Percentiles rank a stretch among this genome's conserved stretches.
Evolutionary conservation across 2,888 invertebrate species (phyloP).

Genomic region (Xestia c-nigrum): DNA sequence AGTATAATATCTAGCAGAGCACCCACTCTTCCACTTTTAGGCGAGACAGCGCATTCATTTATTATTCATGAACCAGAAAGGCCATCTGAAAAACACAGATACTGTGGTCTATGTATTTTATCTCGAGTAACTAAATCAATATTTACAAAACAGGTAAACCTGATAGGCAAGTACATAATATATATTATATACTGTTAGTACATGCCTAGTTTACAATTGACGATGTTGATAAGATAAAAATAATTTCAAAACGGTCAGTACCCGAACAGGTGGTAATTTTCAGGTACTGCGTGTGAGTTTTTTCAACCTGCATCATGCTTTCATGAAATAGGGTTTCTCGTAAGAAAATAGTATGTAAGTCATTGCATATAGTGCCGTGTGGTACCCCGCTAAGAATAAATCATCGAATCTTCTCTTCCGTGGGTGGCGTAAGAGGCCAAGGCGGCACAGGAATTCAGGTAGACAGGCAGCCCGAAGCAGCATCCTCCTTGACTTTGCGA

Average conservation of each 20-base stretch:
- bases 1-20: conserved; percentile 7
- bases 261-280: conserved; percentile 14
- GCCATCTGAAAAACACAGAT: background rate
- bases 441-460: conserved; percentile 55
- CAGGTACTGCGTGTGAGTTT: conserved; percentile 6
- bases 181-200: conserved; percentile 1
- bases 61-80: conserved; percentile 38
- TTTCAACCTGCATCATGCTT: background rate
- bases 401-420: conserved; percentile 35
- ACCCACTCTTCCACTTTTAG: conserved; percentile 40
- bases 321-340: background rate
- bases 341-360: conserved; percentile 31
- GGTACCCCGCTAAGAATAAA: conserved; percentile 42
- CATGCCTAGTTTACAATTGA: conserved; percentile 42
- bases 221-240: conserved; percentile 60
- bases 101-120: conserved; percentile 40
- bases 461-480: conserved; percentile 38
- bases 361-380: conserved; percentile 38
- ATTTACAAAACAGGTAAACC: conserved; percentile 44
- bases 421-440: conserved; percentile 26
- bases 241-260: conserved; percentile 43
- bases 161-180: conserved; percentile 39
- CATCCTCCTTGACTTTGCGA: conserved; percentile 42
- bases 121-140: conserved; percentile 48
- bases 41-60: conserved; percentile 27